Evolutionary conservation across 2,797 vertebrate genomes (phyloP).

Genomic region (Allobates femoralis): DNA sequence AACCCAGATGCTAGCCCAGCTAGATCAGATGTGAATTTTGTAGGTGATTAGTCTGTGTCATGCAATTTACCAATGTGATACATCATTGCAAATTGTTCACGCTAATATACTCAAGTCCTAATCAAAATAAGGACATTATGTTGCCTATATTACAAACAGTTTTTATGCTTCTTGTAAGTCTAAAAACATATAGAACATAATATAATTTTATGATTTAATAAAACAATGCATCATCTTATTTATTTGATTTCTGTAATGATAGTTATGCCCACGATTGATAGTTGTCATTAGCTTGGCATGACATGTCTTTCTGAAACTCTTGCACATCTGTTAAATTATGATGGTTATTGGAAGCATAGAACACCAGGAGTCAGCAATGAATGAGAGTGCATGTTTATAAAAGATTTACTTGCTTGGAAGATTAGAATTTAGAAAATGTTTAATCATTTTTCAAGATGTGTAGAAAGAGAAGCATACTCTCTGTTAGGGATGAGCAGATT

Average conservation of each 20-base stretch:
- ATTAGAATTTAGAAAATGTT: background rate
- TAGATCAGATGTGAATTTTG: constrained; percentile 57
- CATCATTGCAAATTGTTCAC: constrained; percentile 42
- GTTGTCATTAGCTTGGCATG: background rate
- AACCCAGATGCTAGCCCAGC: constrained; percentile 61
- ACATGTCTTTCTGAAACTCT: background rate
- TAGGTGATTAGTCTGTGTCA: constrained; percentile 62
- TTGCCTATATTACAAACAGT: background rate
- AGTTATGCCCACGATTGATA: background rate
- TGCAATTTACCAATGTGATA: constrained; percentile 48
- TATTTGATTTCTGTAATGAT: background rate
- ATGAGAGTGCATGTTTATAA: background rate
- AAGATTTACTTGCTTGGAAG: background rate
- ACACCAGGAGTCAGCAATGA: background rate
- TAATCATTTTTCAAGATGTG: background rate
- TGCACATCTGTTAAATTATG: background rate
- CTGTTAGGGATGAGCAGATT: no score
- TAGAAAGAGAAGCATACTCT: no score
- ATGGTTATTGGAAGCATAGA: background rate
- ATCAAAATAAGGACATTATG: constrained; percentile 6
- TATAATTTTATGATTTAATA: background rate
- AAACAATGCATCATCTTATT: background rate
- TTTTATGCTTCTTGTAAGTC: background rate
- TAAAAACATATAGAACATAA: background rate
- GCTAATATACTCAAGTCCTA: background rate